These are phyloP conservation scores for Plotosus lineatus DNA, from an alignment of 2,113 vertebrate genomes.

Conservation along the genomic window DNA sequence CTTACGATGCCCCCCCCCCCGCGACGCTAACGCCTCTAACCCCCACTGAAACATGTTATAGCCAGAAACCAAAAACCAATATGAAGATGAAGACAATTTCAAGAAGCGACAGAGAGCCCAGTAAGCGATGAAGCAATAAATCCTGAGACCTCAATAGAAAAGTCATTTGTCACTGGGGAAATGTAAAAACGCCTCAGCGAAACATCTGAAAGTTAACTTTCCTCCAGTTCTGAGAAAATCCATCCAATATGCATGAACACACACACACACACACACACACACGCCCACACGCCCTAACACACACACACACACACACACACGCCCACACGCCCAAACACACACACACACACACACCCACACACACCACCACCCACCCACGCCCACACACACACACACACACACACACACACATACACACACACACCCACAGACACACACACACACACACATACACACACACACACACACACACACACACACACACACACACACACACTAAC, in stretches of 20 bases:
- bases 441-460: too few species aligned
- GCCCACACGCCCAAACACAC: too few species aligned
- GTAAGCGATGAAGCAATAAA: slow-evolving; percentile 27
- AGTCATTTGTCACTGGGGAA: slow-evolving; percentile 37
- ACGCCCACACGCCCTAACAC: neutral
- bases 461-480: too few species aligned
- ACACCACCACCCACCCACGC: too few species aligned
- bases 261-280: slow-evolving; percentile 17
- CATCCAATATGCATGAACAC: neutral
- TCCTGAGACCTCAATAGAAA: slow-evolving; percentile 28
- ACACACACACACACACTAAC: too few species aligned
- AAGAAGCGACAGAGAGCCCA: slow-evolving; percentile 9
- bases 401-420: too few species aligned
- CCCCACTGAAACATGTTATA: neutral
- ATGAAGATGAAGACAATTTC: slow-evolving; percentile 28
- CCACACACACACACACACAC: too few species aligned
- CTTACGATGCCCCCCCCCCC: neutral
- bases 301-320: too few species aligned
- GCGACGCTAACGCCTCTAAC: too few species aligned
- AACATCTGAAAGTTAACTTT: slow-evolving; percentile 27
- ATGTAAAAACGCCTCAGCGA: slow-evolving; percentile 25
- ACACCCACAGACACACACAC: too few species aligned
- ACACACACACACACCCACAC: neutral
- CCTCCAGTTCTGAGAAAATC: neutral
- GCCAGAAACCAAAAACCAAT: slow-evolving; percentile 7